Evolutionary conservation across 2,888 invertebrate genomes (phyloP).

Genomic region (Tenodera sinensis): DNA sequence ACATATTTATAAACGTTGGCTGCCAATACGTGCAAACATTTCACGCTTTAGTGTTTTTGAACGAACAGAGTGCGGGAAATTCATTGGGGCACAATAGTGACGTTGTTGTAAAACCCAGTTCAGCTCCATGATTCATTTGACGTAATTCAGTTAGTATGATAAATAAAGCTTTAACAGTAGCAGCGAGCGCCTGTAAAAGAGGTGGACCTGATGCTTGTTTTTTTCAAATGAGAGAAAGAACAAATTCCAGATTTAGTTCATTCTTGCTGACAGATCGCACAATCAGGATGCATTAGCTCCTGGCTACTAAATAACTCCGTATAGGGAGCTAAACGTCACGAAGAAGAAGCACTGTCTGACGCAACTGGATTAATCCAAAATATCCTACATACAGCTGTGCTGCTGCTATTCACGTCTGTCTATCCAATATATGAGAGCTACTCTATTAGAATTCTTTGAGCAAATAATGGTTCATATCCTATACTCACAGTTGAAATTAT

Average conservation of each 20-base stretch:
- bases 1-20: not conserved
- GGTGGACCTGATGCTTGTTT: not conserved
- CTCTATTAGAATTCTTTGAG: not conserved
- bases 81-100: not conserved
- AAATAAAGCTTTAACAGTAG: not conserved
- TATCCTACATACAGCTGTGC: not conserved
- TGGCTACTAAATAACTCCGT: not conserved
- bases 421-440: not conserved
- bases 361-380: not conserved
- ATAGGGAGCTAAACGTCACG: not conserved
- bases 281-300: not conserved
- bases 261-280: not conserved
- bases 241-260: not conserved
- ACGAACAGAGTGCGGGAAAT: not conserved
- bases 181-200: not conserved
- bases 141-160: not conserved
- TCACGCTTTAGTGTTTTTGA: not conserved
- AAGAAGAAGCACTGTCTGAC: not conserved
- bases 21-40: not conserved
- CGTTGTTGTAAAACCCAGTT: not conserved
- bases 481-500: not conserved
- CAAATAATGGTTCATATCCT: not conserved
- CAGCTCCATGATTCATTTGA: not conserved
- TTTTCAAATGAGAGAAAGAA: not conserved
- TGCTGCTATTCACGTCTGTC: not conserved